Evolutionary conservation across 2,797 vertebrate species (phyloP).

Genomic region (Ctenopoma kingsleyae): DNA sequence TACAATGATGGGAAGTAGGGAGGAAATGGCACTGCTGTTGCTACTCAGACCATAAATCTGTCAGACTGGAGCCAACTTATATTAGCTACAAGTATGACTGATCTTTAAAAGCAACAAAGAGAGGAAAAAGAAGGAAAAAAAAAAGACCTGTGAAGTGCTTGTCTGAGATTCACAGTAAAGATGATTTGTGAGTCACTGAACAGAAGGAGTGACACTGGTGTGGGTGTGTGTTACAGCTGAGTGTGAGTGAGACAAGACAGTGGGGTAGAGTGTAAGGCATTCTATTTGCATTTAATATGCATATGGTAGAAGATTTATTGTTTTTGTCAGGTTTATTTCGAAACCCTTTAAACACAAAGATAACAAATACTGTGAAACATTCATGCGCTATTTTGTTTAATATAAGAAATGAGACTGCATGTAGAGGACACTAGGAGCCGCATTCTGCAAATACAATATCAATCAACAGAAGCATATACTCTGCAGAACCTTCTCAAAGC

Average conservation of each 20-base stretch:
- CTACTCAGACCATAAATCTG: slow-evolving; percentile 59
- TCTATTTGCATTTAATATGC: slow-evolving; percentile 74
- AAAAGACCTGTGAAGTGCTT: slow-evolving; percentile 43
- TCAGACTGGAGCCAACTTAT: slow-evolving; percentile 49
- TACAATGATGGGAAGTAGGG: slow-evolving; percentile 33
- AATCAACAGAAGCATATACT: slow-evolving; percentile 30
- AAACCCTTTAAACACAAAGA: slow-evolving; percentile 30
- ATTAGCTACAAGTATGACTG: slow-evolving; percentile 56
- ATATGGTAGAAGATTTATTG: slow-evolving; percentile 53
- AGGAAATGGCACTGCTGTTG: slow-evolving; percentile 42
- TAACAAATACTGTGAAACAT: slow-evolving; percentile 33
- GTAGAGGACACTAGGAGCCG: slow-evolving; percentile 27
- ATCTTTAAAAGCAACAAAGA: slow-evolving; percentile 60
- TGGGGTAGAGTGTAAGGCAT: slow-evolving; percentile 57
- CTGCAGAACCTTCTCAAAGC: slow-evolving; percentile 22
- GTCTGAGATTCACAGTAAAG: slow-evolving; percentile 38
- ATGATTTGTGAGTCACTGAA: slow-evolving; percentile 60
- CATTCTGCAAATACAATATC: slow-evolving; percentile 34
- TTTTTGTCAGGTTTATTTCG: slow-evolving; percentile 51
- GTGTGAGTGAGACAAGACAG: slow-evolving; percentile 27
- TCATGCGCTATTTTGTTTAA: slow-evolving; percentile 23
- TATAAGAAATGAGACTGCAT: slow-evolving; percentile 19
- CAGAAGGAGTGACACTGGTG: slow-evolving; percentile 56
- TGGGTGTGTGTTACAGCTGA: slow-evolving; percentile 41
- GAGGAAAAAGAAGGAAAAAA: slow-evolving; percentile 18